Evolutionary conservation across 2,888 invertebrate genomes (phyloP), one percentile per base, ranked within the genome.

Genomic region (Conistra vaccinii): DNA sequence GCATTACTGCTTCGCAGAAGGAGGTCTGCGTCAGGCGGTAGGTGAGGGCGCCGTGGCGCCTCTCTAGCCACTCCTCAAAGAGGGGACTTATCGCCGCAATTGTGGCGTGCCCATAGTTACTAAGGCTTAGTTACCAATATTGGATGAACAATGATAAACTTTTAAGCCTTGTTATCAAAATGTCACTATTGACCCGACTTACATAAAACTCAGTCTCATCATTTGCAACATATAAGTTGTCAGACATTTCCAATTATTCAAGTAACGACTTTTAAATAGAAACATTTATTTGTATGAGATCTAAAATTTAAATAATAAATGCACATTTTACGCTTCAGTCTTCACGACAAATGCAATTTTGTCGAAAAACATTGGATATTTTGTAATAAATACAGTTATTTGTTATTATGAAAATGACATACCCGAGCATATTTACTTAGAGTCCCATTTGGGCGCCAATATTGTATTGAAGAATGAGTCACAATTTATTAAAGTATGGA

Each of bases 371-470:
- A 53, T 71, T 45, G 29, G 5, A 51, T n/a, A 45, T 77, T 71
- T 62, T 51, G 14, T 35, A 78, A 63, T 51, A 77, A 62, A 71
- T 35, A 51, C 9, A 32, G 32, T 65, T 70, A 60, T 55, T 66
- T 39, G 14, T 72, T 9, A 3, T n/a, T n/a, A 53, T 20, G 53
- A 72, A 58, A 61, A 60, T 61, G 23, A 48, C 48, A 42, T 39
- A n/a, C 7, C 7, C 12, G 1, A 42, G 20, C 14, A 32, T 57
- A 62, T 77, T 77, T 26, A 77, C 26, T 69, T 17, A 14, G 3
- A 9, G 58, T 72, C 78, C 65, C 53, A 48, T 23, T 73, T 79
- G 79, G 42, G 61, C 61, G 73, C 73, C 78, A 79, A 57, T 79
- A 79, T 79, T 51, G 26, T 51, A 51, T 73, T 51, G 58, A 72